A percentile compares a stretch with the other conserved stretches of the same genome.
Evolutionary conservation across 1,140 invertebrate species (phyloP).

Genomic region (Pomacea maculata): DNA sequence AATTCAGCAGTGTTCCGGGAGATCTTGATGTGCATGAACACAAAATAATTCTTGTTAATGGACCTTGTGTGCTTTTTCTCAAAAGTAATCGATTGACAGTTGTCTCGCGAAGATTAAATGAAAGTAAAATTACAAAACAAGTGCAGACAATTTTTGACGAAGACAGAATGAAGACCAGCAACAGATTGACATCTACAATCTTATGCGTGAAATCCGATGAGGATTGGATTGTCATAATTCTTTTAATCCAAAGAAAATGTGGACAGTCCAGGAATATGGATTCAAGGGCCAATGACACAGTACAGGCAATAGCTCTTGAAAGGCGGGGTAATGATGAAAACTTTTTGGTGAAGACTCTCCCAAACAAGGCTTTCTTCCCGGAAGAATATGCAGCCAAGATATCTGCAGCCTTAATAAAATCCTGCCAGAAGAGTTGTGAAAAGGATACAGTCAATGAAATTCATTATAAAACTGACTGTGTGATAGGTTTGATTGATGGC

Average conservation of each 20-base stretch:
- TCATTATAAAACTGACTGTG: background rate
- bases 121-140: too few relatives aligned
- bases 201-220: background rate
- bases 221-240: conserved; percentile 3
- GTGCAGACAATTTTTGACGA: too few relatives aligned
- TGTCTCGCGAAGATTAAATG: too few relatives aligned
- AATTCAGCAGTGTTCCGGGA: too few relatives aligned
- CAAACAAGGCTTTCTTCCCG: conserved; percentile 2
- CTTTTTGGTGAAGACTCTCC: background rate
- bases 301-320: background rate
- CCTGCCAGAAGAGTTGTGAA: background rate
- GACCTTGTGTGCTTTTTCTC: too few relatives aligned
- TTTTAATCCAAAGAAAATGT: background rate
- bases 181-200: too few relatives aligned
- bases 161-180: too few relatives aligned
- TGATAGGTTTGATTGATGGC: conserved; percentile 14
- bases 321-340: background rate
- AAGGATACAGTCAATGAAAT: background rate
- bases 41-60: too few relatives aligned
- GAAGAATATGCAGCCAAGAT: conserved; percentile 14
- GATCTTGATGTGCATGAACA: too few relatives aligned
- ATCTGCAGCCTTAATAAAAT: background rate
- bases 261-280: too few relatives aligned
- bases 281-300: too few relatives aligned
- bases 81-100: too few relatives aligned